Conservation (phyloP, 2,797 vertebrate species). For the Odontamblyopus lacepedii region DNA sequence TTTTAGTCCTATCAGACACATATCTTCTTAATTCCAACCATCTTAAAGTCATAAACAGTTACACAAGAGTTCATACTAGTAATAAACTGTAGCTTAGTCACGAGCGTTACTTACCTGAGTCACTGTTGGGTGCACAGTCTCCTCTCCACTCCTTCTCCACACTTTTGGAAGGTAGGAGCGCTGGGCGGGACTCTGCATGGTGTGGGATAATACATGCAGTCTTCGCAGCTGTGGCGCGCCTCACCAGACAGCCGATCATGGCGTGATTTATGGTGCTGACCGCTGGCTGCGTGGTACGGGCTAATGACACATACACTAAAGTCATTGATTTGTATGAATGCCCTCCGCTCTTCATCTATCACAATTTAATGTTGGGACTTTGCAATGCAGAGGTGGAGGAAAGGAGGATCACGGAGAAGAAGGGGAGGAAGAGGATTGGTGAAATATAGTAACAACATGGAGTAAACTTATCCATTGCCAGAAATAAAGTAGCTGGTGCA, state of each 20-base stretch:
- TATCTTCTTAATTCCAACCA: no score
- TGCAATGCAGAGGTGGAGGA: slow-evolving; percentile 89
- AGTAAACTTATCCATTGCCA: no score
- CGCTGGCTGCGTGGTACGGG: slow-evolving; percentile 97
- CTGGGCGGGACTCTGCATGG: slow-evolving; percentile 15
- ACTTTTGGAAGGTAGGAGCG: slow-evolving; percentile 47
- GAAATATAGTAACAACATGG: no score
- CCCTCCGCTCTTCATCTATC: slow-evolving; percentile 99
- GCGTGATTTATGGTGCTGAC: slow-evolving; percentile 99
- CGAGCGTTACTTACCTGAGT: slow-evolving; percentile 35
- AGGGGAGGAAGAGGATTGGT: neutral
- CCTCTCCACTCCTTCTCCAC: slow-evolving; percentile 28
- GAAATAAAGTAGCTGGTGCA: no score
- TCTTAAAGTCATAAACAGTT: neutral
- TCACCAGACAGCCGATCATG: slow-evolving; percentile 96
- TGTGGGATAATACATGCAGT: slow-evolving; percentile 80
- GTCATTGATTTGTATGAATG: slow-evolving; percentile 99
- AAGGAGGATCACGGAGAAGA: neutral
- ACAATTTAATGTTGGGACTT: slow-evolving; percentile 99
- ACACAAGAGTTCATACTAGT: neutral
- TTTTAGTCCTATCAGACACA: no score
- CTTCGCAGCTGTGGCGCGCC: slow-evolving; percentile 78
- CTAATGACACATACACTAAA: slow-evolving; percentile 99
- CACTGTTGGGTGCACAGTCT: slow-evolving; percentile 33
- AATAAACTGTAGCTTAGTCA: slow-evolving; percentile 46